Evolutionary conservation across 1,140 invertebrate species (phyloP).

Genomic region (Drosophila simulans): DNA sequence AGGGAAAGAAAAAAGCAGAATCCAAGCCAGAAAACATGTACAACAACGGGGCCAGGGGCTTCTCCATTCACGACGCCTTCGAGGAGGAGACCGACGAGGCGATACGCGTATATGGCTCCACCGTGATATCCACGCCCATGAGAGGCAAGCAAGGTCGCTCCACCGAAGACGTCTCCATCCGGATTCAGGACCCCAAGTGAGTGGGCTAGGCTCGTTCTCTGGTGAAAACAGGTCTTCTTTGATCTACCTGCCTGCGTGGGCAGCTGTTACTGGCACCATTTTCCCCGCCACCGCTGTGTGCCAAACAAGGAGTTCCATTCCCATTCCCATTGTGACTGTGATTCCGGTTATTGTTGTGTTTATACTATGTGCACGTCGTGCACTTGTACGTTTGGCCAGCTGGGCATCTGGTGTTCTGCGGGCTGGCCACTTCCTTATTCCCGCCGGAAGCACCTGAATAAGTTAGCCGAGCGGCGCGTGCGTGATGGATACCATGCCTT

Average conservation of each 20-base stretch:
- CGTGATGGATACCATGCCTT: constrained; percentile 43
- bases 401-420: constrained; percentile 31
- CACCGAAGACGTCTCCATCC: constrained; percentile 83
- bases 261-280: constrained; percentile 47
- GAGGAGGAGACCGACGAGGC: constrained; percentile 92
- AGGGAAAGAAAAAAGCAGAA: background rate
- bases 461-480: constrained; percentile 61
- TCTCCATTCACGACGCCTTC: constrained; percentile 93
- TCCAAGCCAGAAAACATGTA: constrained; percentile 57
- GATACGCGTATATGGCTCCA: constrained; percentile 90
- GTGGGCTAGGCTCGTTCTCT: constrained; percentile 24
- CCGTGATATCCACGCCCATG: constrained; percentile 86
- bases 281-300: constrained; percentile 11
- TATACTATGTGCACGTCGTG: constrained; percentile 7
- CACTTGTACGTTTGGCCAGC: constrained; percentile 17
- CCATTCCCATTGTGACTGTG: constrained; percentile 5
- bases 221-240: constrained; percentile 38
- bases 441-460: constrained; percentile 54
- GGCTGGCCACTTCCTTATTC: constrained; percentile 29
- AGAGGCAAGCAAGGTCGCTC: constrained; percentile 84
- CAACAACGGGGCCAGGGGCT: constrained; percentile 84
- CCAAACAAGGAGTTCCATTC: constrained; percentile 37
- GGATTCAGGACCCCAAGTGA: constrained; percentile 84
- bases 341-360: constrained; percentile 28
- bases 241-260: constrained; percentile 41